These are phyloP conservation scores for Drosophila truncata DNA, from an alignment of 1,140 invertebrate genomes.

Conservation along the genomic window DNA sequence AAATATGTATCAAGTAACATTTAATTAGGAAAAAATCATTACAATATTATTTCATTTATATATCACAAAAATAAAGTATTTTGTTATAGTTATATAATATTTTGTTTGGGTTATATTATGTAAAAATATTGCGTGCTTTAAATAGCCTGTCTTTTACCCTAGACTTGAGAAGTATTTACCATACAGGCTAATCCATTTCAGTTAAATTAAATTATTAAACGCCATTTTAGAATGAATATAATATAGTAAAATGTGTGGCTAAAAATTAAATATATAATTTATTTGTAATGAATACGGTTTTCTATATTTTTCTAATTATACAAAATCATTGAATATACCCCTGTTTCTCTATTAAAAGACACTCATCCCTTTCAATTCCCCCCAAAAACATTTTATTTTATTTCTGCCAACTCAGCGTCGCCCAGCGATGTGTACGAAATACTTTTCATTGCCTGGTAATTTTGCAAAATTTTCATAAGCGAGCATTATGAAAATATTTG, in stretches of 20 bases:
- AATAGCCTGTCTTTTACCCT: not conserved
- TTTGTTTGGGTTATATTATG: not conserved
- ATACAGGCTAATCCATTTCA: not conserved
- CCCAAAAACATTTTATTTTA: constrained; percentile 31
- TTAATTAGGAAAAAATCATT: constrained; percentile 25
- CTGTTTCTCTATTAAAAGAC: not conserved
- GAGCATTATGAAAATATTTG: constrained; percentile 53
- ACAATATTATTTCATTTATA: constrained; percentile 14
- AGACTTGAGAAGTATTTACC: not conserved
- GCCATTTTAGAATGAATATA: not conserved
- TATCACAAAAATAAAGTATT: not conserved
- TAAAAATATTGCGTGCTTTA: not conserved
- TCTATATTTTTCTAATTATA: no score
- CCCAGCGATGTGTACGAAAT: constrained; percentile 44
- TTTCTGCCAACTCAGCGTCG: constrained; percentile 46
- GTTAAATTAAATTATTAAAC: no score
- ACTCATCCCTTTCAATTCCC: constrained; percentile 6
- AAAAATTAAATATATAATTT: not conserved
- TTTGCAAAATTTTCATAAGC: constrained; percentile 47
- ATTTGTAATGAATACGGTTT: no score
- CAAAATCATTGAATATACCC: no score
- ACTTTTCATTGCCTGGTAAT: constrained; percentile 28
- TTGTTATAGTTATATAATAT: not conserved
- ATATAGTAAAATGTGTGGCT: fast-evolving
- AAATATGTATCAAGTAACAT: constrained; percentile 19